Base-by-base conservation (phyloP, 64 coral and sea anemone genomes). In the Montipora foliosa region DNA sequence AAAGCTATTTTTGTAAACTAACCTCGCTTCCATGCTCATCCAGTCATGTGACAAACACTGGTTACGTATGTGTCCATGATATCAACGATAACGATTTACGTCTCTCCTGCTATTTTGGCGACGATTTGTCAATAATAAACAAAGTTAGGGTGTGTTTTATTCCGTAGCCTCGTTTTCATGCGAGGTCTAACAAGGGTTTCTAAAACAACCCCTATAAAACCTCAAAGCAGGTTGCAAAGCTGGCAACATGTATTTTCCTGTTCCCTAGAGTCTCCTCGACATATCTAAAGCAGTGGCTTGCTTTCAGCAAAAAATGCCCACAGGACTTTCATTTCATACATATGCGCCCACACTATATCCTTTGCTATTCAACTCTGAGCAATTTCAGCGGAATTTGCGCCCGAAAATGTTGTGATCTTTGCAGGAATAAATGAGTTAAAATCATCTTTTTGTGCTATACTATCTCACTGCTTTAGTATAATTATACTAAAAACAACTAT, bases 91-190 rank as follows among this genome's bases (percentile, higher is more conserved):
- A 29, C 29, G 29, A 29, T 29, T 29, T 29, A 29, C 29, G 29
- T 29, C 29, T 29, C 29, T 29, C 29, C 29, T 29, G 29, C 29
- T 29, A 29, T 29, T 29, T 29, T 29, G 29, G 29, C 1, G 29
- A 29, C 29, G 29, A 29, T 29, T 29, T 29, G 29, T 29, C 37
- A 37, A 37, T 0, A 37, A 37, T 37, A 37, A 37, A 37, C 37
- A 0, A 37, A 37, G 87, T 58, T 87, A 88, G 64, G 51, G 53
- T 68, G 82, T 74, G 52, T 67, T 79, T 93, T 79, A 87, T 87
- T 49, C 71, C 17, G 17, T 71, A 92, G 91, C 91, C 91, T 92
- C 91, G 91, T 92, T 92, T 92, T 74, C 91, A 93, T 93, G 91
- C 75, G 77, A 49, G 87, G 29, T 53, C 55, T 90, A 80, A 47